Percentiles rank a stretch among this genome's conserved stretches.
Conservation (phyloP, 2,113 vertebrate species). For the Myocastor coypus region DNA sequence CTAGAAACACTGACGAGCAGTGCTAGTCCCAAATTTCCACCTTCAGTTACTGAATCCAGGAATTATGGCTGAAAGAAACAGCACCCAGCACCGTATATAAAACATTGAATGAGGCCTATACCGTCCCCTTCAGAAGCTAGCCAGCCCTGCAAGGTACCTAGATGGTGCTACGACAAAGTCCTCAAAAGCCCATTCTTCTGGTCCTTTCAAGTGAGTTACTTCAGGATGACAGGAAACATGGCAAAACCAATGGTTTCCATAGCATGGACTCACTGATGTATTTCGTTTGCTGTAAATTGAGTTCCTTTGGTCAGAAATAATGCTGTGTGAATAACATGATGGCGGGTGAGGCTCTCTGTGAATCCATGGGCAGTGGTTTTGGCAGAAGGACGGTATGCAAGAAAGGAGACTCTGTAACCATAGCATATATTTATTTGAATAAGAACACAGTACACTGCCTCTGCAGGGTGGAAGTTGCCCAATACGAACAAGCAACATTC, state of each 20-base stretch:
- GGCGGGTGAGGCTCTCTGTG: neutral
- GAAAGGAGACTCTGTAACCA: neutral
- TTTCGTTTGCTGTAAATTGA: neutral
- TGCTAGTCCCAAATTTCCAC: neutral
- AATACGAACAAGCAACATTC: neutral
- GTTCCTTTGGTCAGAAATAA: neutral
- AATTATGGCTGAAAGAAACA: neutral
- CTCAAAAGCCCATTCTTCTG: neutral
- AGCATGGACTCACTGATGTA: neutral
- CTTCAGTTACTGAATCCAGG: neutral
- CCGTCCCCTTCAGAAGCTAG: neutral
- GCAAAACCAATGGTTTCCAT: neutral
- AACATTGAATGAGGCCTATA: neutral
- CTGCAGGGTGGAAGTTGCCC: neutral
- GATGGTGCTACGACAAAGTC: neutral
- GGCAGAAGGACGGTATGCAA: neutral
- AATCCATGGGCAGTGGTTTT: neutral
- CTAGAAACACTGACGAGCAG: neutral
- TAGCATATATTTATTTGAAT: neutral
- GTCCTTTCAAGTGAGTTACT: neutral
- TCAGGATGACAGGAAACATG: neutral
- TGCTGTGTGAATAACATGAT: neutral
- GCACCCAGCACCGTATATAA: accelerated
- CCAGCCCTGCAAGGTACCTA: neutral
- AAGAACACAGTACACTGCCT: neutral